These are phyloP conservation scores for Baccha elongata DNA, from an alignment of 2,888 invertebrate species.

Conservation along the genomic window DNA sequence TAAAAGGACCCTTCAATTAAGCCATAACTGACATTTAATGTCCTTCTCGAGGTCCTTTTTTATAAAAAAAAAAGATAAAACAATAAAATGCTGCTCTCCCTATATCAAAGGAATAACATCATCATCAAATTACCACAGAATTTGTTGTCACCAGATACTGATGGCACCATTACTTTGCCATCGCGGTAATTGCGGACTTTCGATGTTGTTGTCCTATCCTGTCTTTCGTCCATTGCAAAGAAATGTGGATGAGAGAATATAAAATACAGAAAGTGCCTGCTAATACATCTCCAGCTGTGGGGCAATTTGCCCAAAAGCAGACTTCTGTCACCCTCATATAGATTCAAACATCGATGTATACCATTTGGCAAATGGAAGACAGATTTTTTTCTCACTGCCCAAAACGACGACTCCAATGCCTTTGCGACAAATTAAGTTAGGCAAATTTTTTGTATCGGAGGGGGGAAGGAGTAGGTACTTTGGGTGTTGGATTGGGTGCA, in stretches of 20 bases:
- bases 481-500: background rate
- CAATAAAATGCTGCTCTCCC: conserved; percentile 24
- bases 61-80: conserved; percentile 2
- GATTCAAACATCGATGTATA: conserved; percentile 57
- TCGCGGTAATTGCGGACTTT: conserved; percentile 54
- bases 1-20: conserved; percentile 14
- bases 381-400: conserved; percentile 33
- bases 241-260: conserved; percentile 18
- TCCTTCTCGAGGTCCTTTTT: conserved; percentile 2
- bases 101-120: conserved; percentile 60
- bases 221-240: background rate
- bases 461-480: conserved; percentile 44
- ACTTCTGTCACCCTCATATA: conserved; percentile 51
- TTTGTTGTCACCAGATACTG: conserved; percentile 68
- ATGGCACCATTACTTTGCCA: conserved; percentile 62
- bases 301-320: conserved; percentile 57
- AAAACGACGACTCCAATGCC: conserved; percentile 21
- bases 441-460: conserved; percentile 45
- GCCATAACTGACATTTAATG: conserved; percentile 14
- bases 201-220: conserved; percentile 6
- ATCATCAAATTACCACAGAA: conserved; percentile 72
- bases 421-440: conserved; percentile 75
- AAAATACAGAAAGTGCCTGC: conserved; percentile 61
- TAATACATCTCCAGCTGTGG: conserved; percentile 60
- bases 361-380: conserved; percentile 68